Conservation (phyloP, 2,888 invertebrate genomes). For the Zele albiditarsus region DNA sequence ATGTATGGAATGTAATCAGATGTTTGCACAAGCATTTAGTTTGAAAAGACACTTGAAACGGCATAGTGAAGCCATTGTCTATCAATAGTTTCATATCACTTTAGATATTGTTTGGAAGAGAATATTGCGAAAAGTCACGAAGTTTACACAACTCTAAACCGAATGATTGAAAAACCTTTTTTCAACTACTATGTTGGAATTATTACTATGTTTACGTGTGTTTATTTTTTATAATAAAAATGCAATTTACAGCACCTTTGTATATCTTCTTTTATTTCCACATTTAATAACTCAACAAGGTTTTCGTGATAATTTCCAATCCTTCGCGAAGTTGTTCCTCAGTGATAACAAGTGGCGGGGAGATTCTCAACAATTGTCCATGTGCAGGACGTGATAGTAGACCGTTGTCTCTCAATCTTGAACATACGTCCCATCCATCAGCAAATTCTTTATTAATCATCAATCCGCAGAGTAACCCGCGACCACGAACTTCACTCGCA, state of each 20-base stretch:
- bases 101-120: not conserved
- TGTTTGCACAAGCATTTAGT: slow-evolving; percentile 74
- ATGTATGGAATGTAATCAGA: slow-evolving; percentile 72
- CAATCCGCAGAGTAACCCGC: slow-evolving; percentile 85
- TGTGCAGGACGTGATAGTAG: slow-evolving; percentile 83
- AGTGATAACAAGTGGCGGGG: slow-evolving; percentile 81
- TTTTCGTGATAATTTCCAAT: slow-evolving; percentile 75
- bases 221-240: too few species aligned
- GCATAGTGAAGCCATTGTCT: slow-evolving; percentile 65
- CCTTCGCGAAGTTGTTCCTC: slow-evolving; percentile 77
- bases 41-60: slow-evolving; percentile 74
- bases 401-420: slow-evolving; percentile 79
- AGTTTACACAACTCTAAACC: not conserved
- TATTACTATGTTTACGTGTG: too few species aligned
- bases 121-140: not conserved
- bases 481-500: slow-evolving; percentile 81
- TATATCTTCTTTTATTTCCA: too few species aligned
- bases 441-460: slow-evolving; percentile 79
- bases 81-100: not conserved
- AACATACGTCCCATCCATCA: slow-evolving; percentile 80
- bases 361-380: slow-evolving; percentile 82
- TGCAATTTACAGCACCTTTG: too few species aligned
- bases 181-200: not conserved
- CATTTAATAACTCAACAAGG: slow-evolving; percentile 53
- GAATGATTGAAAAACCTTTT: not conserved